phyloP scores from a whole-genome alignment of 2,888 invertebrate species.

The Cantharis rufa region DNA sequence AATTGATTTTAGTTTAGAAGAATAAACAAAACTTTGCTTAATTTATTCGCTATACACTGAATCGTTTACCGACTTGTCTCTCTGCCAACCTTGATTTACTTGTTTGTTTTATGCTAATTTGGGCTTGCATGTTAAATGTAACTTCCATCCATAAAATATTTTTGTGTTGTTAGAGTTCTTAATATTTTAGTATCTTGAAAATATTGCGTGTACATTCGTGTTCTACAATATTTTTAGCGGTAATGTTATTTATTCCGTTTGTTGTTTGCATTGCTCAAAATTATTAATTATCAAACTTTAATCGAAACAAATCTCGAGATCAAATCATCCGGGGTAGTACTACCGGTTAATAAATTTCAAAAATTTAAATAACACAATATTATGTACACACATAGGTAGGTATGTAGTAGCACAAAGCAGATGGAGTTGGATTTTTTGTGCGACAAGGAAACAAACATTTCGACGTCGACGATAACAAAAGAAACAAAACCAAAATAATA shows the following conservation, averaged over 20 bases:
- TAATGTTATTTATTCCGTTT: constrained; percentile 19
- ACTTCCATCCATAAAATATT: constrained; percentile 35
- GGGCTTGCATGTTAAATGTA: constrained; percentile 40
- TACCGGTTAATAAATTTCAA: not conserved
- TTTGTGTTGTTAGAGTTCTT: constrained; percentile 23
- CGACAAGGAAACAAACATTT: no score
- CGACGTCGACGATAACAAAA: no score
- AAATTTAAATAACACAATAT: not conserved
- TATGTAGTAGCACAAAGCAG: no score
- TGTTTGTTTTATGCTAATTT: constrained; percentile 44
- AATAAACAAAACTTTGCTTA: constrained; percentile 27
- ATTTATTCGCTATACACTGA: constrained; percentile 27
- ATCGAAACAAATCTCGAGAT: not conserved
- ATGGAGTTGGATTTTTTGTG: no score
- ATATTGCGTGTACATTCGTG: constrained; percentile 28
- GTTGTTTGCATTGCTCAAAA: not conserved
- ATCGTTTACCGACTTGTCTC: constrained; percentile 27
- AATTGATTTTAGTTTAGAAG: constrained; percentile 30
- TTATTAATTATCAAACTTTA: not conserved
- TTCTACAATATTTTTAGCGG: constrained; percentile 24
- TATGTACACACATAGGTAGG: no score
- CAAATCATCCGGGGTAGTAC: not conserved
- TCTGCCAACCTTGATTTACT: constrained; percentile 40
- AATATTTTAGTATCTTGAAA: constrained; percentile 31
- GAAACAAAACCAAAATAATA: no score